Conservation (phyloP, 2,797 vertebrate species). For the Knipowitschia caucasica region DNA sequence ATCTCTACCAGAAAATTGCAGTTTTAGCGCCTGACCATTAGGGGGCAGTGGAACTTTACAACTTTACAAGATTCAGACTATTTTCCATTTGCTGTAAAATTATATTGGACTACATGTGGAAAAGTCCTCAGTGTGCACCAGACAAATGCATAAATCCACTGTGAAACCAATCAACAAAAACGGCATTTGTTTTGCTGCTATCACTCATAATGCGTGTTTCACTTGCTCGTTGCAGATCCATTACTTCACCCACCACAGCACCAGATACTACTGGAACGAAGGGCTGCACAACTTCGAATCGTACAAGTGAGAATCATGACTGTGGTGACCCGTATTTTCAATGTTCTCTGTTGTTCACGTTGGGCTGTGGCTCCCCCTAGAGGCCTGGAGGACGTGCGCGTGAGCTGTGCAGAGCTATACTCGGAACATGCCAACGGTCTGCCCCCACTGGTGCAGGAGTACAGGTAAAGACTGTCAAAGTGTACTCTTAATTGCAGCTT, state of each 20-base stretch:
- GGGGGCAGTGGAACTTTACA: too few relatives aligned
- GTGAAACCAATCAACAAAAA: too few relatives aligned
- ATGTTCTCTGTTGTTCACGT: conserved; percentile 13
- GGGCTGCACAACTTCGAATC: conserved; percentile 81
- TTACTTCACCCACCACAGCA: conserved; percentile 87
- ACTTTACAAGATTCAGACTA: too few relatives aligned
- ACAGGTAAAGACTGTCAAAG: conserved; percentile 75
- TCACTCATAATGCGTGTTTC: too few relatives aligned
- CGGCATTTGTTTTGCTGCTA: too few relatives aligned
- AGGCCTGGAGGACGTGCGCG: conserved; percentile 84
- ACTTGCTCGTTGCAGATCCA: conserved; percentile 74
- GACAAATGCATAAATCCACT: too few relatives aligned
- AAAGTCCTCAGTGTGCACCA: too few relatives aligned
- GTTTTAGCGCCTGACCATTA: too few relatives aligned
- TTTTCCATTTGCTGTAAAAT: too few relatives aligned
- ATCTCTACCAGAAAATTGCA: background rate
- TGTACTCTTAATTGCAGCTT: background rate
- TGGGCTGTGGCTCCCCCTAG: conserved; percentile 62
- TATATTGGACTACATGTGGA: too few relatives aligned
- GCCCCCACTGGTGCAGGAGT: conserved; percentile 78
- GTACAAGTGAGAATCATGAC: conserved; percentile 81
- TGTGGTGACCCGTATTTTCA: too few relatives aligned
- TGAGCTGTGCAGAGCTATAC: conserved; percentile 82
- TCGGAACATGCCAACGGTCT: conserved; percentile 83
- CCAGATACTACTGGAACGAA: conserved; percentile 90